These are phyloP conservation scores for Acestrorhynchus altus DNA, from an alignment of 2,797 vertebrate species.

Conservation along the genomic window DNA sequence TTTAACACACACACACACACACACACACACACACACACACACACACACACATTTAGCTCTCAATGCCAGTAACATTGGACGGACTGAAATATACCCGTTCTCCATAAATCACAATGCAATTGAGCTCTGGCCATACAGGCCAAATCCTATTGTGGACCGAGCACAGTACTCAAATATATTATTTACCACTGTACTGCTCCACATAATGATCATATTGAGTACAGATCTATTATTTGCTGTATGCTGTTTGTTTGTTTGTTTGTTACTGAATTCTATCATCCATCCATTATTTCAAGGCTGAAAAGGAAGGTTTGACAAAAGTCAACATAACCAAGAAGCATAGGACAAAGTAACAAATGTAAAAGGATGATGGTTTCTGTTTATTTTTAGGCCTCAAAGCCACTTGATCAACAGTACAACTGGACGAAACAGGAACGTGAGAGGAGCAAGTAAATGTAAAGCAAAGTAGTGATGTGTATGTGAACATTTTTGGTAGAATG, in stretches of 20 bases:
- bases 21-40: constrained; percentile 14
- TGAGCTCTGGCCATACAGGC: constrained; percentile 29
- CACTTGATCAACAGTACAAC: too few species aligned
- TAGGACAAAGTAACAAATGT: background rate
- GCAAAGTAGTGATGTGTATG: too few species aligned
- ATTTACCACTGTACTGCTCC: background rate
- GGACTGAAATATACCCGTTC: constrained; percentile 32
- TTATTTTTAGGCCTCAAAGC: too few species aligned
- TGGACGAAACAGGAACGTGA: too few species aligned
- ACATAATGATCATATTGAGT: background rate
- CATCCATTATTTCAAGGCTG: background rate
- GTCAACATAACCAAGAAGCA: background rate
- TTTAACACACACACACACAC: constrained; percentile 25
- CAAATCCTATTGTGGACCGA: constrained; percentile 13
- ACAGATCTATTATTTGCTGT: background rate
- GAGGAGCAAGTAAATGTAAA: too few species aligned
- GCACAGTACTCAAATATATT: background rate
- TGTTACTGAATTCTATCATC: background rate
- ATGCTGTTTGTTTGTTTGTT: background rate
- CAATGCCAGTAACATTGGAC: constrained; percentile 8
- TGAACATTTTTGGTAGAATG: too few species aligned
- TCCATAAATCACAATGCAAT: constrained; percentile 34
- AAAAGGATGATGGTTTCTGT: too few species aligned
- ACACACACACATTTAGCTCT: constrained; percentile 23
- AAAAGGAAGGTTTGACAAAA: background rate